Conservation (phyloP, 2,113 vertebrate genomes). For the Amblyopsis rosae region DNA sequence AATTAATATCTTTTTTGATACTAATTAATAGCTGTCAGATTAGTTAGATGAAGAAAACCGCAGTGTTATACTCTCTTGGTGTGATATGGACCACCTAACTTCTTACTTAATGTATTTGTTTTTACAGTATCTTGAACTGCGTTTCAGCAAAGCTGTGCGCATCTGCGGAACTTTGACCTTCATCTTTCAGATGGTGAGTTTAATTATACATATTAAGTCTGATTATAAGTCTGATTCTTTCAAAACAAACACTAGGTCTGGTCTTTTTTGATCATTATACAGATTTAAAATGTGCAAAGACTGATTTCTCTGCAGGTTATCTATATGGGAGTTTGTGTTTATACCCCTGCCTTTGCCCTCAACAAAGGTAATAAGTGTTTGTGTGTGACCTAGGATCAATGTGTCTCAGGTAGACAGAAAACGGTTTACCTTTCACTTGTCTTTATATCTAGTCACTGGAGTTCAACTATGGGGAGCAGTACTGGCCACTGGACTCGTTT, state of each 20-base stretch:
- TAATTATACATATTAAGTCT: neutral
- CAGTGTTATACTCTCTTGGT: too few relatives aligned
- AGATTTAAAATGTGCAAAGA: neutral
- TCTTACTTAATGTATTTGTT: neutral
- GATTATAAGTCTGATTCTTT: too few relatives aligned
- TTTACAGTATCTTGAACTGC: constrained; percentile 89
- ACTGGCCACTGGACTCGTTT: constrained; percentile 87
- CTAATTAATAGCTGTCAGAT: too few relatives aligned
- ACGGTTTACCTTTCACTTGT: neutral
- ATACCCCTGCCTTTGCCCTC: constrained; percentile 86
- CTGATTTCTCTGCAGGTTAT: constrained; percentile 76
- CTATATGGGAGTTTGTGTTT: constrained; percentile 90
- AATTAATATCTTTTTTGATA: too few relatives aligned
- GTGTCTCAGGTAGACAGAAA: neutral
- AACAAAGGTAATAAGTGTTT: constrained; percentile 77
- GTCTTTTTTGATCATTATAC: neutral
- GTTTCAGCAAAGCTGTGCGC: constrained; percentile 88
- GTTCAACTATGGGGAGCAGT: constrained; percentile 89
- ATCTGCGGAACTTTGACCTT: constrained; percentile 89
- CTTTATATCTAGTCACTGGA: constrained; percentile 83
- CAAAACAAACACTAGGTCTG: too few relatives aligned
- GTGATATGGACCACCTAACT: neutral
- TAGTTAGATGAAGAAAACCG: too few relatives aligned
- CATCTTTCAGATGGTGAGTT: constrained; percentile 93
- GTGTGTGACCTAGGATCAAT: neutral